phyloP scores from a whole-genome alignment of 2,113 vertebrate species.

The Daphoenositta chrysoptera region DNA sequence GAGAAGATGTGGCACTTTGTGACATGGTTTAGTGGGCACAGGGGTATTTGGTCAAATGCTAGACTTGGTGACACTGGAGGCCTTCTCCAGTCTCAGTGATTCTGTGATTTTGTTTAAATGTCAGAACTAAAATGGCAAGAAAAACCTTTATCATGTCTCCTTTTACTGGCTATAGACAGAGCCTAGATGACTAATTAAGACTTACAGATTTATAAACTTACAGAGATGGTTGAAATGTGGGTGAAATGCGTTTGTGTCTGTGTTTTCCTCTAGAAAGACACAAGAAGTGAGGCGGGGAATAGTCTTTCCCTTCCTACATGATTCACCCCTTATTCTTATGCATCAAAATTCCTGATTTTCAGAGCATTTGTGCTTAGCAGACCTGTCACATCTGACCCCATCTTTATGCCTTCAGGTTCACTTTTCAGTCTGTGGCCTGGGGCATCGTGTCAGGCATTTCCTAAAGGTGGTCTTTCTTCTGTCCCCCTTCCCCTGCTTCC shows the following conservation, averaged over 20 bases:
- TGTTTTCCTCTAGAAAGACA: neutral
- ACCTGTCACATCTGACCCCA: neutral
- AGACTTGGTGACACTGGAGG: neutral
- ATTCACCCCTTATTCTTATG: neutral
- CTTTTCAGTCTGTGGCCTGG: neutral
- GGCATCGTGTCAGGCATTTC: neutral
- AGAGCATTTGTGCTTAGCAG: neutral
- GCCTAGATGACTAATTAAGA: neutral
- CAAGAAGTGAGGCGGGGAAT: neutral
- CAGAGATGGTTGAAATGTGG: neutral
- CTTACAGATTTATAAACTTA: neutral
- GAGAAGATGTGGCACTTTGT: neutral
- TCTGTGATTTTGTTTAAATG: neutral
- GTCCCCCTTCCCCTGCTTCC: neutral
- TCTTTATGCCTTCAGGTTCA: neutral
- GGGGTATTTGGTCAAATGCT: neutral
- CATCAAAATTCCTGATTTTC: neutral
- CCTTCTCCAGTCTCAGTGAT: neutral
- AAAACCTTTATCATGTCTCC: neutral
- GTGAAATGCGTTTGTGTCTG: neutral
- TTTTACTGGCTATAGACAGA: neutral
- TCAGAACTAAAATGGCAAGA: neutral
- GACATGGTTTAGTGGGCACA: neutral
- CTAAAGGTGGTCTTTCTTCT: neutral
- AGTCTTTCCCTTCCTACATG: neutral